Evolutionary conservation across 2,113 vertebrate genomes (phyloP).

Genomic region (Hymenochirus boettgeri): DNA sequence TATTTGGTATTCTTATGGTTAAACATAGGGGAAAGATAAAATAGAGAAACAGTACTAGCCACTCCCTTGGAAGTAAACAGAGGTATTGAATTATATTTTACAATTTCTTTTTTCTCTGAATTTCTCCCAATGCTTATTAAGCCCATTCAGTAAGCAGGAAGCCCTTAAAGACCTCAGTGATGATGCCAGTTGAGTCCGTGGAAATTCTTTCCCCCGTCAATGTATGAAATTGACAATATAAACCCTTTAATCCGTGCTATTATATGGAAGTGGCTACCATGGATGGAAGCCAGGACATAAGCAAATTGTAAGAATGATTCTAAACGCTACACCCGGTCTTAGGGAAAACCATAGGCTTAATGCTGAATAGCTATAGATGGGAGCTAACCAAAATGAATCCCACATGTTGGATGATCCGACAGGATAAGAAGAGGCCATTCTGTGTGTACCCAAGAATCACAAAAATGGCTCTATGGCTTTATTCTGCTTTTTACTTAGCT

Average conservation of each 20-base stretch:
- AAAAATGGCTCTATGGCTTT: background rate
- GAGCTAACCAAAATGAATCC: constrained; percentile 32
- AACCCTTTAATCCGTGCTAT: constrained; percentile 32
- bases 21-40: too few relatives aligned
- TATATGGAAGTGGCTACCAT: constrained; percentile 24
- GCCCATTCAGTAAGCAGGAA: background rate
- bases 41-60: background rate
- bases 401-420: constrained; percentile 24
- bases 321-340: constrained; percentile 2
- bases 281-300: constrained; percentile 22
- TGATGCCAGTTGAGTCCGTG: background rate
- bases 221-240: constrained; percentile 15
- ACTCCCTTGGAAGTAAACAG: background rate
- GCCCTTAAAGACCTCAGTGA: background rate
- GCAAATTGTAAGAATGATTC: constrained; percentile 26
- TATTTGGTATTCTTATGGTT: too few relatives aligned
- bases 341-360: constrained; percentile 7
- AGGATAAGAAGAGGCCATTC: constrained; percentile 7
- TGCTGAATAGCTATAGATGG: constrained; percentile 18
- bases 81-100: too few relatives aligned
- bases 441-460: background rate
- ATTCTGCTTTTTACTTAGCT: constrained; percentile 3
- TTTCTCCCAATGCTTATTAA: background rate
- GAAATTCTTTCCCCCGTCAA: background rate
- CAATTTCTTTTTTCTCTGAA: background rate